These are phyloP conservation scores for Oncorhynchus nerka DNA, from an alignment of 2,113 vertebrate genomes.

Conservation along the genomic window DNA sequence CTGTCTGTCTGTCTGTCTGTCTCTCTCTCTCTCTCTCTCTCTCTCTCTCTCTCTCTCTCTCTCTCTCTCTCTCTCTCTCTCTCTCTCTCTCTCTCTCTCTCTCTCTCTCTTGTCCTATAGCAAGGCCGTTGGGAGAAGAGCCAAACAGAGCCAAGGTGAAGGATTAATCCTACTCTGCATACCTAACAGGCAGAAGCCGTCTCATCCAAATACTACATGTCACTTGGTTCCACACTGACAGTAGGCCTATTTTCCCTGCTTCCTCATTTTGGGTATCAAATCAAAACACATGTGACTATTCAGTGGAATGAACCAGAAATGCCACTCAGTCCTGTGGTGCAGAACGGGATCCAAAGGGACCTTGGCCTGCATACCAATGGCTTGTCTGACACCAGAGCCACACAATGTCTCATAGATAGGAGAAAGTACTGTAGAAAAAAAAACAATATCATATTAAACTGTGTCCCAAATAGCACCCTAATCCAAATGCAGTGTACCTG, in stretches of 20 bases:
- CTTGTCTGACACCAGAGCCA: background rate
- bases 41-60: background rate
- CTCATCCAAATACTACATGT: background rate
- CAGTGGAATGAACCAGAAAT: slow-evolving; percentile 9
- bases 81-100: background rate
- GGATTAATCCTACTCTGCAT: slow-evolving; percentile 7
- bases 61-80: background rate
- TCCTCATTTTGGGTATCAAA: background rate
- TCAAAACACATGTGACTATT: background rate
- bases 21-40: background rate
- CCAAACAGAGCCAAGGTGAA: slow-evolving; percentile 2
- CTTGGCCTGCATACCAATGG: background rate
- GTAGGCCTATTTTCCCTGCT: background rate
- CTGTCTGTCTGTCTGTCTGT: background rate
- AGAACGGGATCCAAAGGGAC: background rate
- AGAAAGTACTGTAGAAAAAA: background rate
- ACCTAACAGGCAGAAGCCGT: slow-evolving; percentile 4
- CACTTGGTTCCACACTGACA: background rate
- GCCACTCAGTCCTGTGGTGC: slow-evolving; percentile 7
- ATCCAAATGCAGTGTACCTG: too few relatives aligned
- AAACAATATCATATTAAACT: background rate
- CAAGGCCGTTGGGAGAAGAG: background rate
- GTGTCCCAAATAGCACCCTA: too few relatives aligned
- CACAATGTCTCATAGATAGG: background rate
- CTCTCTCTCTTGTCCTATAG: background rate